Evolutionary conservation across 53 echinoderm and acorn worm species (phyloP).

Genomic region (Patiria pectinifera): DNA sequence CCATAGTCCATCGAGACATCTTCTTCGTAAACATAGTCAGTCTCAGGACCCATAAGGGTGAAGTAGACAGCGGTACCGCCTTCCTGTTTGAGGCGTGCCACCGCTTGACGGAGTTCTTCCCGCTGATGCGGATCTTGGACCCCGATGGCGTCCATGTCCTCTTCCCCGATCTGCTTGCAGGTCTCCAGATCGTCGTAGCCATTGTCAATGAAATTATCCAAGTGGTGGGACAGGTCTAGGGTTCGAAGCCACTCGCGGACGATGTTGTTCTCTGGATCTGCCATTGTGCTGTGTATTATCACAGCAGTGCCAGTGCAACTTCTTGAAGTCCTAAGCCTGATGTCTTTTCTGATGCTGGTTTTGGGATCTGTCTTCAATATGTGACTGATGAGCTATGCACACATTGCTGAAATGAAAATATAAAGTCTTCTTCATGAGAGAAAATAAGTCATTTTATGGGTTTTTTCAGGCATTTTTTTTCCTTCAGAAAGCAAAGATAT

Average conservation of each 20-base stretch:
- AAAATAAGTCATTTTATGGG: neutral
- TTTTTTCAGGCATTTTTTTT: too few relatives aligned
- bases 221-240: slow-evolving; percentile 81
- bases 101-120: slow-evolving; percentile 90
- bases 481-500: too few relatives aligned
- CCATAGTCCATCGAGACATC: slow-evolving; percentile 51
- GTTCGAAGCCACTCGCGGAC: slow-evolving; percentile 97
- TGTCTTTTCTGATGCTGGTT: neutral
- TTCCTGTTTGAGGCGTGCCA: slow-evolving; percentile 86
- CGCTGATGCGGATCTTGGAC: slow-evolving; percentile 80
- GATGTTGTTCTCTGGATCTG: slow-evolving; percentile 75
- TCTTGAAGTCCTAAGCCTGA: neutral
- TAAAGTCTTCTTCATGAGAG: neutral
- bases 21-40: slow-evolving; percentile 48
- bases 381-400: neutral
- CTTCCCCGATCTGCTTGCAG: slow-evolving; percentile 98
- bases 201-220: slow-evolving; percentile 90
- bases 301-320: neutral
- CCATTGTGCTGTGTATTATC: slow-evolving; percentile 13
- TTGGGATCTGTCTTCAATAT: neutral
- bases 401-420: neutral
- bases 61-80: slow-evolving; percentile 99
- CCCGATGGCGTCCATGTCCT: slow-evolving; percentile 97
- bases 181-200: slow-evolving; percentile 99
- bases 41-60: slow-evolving; percentile 78